These are phyloP conservation scores for Mimas tiliae DNA, from an alignment of 2,888 invertebrate species.

Conservation along the genomic window DNA sequence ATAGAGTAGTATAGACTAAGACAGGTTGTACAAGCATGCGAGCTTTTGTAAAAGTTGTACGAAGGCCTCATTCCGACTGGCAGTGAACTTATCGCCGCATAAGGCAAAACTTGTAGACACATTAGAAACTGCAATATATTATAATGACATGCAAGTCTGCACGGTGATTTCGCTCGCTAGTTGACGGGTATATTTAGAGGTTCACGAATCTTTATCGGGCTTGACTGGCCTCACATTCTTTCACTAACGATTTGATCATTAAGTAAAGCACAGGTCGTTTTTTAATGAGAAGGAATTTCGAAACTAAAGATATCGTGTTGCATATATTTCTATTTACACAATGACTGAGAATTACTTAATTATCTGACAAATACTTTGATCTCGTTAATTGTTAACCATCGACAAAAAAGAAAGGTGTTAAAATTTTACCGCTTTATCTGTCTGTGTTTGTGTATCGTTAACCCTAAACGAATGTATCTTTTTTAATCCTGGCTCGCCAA, in stretches of 20 bases:
- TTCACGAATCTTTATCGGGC: not conserved
- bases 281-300: not conserved
- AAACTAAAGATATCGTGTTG: not conserved
- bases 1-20: not conserved
- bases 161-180: constrained; percentile 5
- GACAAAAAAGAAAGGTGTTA: too few relatives aligned
- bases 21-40: not conserved
- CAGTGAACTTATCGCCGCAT: constrained; percentile 16
- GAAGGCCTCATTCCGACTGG: constrained; percentile 11
- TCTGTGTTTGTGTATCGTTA: too few relatives aligned
- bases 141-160: constrained; percentile 24
- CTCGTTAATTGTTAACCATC: not conserved
- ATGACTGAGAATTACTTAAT: not conserved
- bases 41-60: constrained; percentile 14
- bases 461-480: too few relatives aligned
- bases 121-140: constrained; percentile 25
- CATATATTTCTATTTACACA: not conserved
- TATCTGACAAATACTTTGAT: not conserved
- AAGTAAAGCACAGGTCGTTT: not conserved
- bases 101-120: constrained; percentile 17
- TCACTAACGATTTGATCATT: constrained; percentile 1
- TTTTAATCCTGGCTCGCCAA: too few relatives aligned
- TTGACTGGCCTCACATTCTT: not conserved
- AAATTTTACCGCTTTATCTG: too few relatives aligned
- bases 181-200: not conserved